Conservation (phyloP, 2,888 invertebrate genomes). For the Schizaphis graminum region DNA sequence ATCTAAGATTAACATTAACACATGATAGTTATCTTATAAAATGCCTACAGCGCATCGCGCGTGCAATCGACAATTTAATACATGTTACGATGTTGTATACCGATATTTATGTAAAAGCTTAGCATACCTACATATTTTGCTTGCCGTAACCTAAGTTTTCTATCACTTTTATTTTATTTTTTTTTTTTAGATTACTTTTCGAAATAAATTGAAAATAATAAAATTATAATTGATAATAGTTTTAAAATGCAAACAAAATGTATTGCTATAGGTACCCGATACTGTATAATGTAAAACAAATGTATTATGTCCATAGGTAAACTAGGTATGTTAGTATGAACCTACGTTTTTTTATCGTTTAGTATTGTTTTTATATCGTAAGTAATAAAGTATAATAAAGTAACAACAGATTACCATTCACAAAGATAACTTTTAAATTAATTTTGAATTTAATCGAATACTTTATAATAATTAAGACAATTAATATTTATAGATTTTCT, state of each 20-base stretch:
- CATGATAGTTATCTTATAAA: not conserved
- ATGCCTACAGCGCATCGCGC: not conserved
- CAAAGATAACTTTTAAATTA: not conserved
- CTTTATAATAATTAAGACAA: not conserved
- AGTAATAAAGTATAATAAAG: not conserved
- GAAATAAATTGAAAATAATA: not conserved
- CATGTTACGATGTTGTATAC: not conserved
- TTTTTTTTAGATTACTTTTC: not conserved
- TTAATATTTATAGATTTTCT: not conserved
- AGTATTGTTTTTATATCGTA: not conserved
- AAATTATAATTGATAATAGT: not conserved
- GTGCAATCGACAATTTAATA: constrained; percentile 8
- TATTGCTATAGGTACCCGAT: too few species aligned
- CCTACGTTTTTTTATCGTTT: too few species aligned
- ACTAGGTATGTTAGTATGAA: not conserved
- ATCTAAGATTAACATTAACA: not conserved
- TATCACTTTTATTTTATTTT: not conserved
- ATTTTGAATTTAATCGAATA: not conserved
- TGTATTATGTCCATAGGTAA: not conserved
- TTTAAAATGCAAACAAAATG: not conserved
- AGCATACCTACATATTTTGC: not conserved
- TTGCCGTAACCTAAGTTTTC: not conserved
- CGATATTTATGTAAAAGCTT: not conserved
- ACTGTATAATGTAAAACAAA: too few species aligned
- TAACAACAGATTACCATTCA: not conserved